Percentiles rank a stretch among this genome's conserved stretches.
These are phyloP conservation scores for Ormia ochracea DNA, from an alignment of 2,888 invertebrate species.

Conservation along the genomic window DNA sequence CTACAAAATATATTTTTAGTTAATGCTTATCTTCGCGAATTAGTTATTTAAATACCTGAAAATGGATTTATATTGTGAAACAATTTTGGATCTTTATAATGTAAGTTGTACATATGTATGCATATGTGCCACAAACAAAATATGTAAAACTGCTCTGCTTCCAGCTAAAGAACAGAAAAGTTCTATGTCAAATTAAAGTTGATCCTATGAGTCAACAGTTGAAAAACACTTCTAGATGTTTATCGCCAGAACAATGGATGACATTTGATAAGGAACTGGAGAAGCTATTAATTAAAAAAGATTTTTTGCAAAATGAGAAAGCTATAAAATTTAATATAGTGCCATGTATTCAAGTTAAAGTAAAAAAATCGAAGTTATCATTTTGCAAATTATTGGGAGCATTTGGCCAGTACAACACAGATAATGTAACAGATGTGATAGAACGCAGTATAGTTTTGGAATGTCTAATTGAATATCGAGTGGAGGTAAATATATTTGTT, in stretches of 20 bases:
- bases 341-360: constrained; percentile 32
- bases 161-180: constrained; percentile 26
- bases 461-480: constrained; percentile 24
- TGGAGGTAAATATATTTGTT: constrained; percentile 9
- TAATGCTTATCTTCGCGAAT: too few species aligned
- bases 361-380: constrained; percentile 37
- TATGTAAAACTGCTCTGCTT: constrained; percentile 19
- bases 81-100: constrained; percentile 45
- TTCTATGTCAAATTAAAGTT: constrained; percentile 47
- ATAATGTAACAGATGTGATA: neutral
- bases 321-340: constrained; percentile 17
- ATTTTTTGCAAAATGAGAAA: neutral
- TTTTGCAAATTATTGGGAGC: neutral
- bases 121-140: too few species aligned
- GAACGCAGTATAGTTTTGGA: constrained; percentile 17
- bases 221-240: constrained; percentile 36
- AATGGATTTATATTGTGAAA: constrained; percentile 48
- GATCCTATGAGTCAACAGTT: neutral
- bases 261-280: constrained; percentile 38
- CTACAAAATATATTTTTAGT: neutral
- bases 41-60: too few species aligned
- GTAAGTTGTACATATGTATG: constrained; percentile 7
- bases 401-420: neutral
- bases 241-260: constrained; percentile 42
- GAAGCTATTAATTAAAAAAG: neutral